Base-by-base conservation (phyloP, 2,113 vertebrate species). In the Microcebus tavaratra region DNA sequence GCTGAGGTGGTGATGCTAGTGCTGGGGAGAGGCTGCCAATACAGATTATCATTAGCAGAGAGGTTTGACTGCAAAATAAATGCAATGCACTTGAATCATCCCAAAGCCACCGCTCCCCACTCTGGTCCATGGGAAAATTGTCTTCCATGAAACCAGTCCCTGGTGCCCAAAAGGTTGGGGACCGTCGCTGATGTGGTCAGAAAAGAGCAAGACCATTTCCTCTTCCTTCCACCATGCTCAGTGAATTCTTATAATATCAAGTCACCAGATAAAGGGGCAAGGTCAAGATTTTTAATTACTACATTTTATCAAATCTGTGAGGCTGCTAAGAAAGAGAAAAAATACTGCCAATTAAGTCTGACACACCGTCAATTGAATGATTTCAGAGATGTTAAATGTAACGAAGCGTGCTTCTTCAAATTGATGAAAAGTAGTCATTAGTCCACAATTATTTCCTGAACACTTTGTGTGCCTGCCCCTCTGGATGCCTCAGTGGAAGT, bases 261-360 rank as follows among this genome's bases (percentile, higher is more conserved):
- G 42, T 68, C 75, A 45, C 42, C 89, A 55, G 87, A 94, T 34
- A 25, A 89, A 93, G 59, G 65, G 34, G 61, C 29, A 93, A 67
- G 72, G 90, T 90, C 83, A 87, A 89, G 78, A 91, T 81, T 84
- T 92, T 97, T 94, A 94, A 96, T 97, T 91, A 84, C 27, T 80
- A 4, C 85, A 83, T 84, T 96, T 97, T 94, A 78, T 95, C 73
- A 70, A 65, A 89, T 96, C 48, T 55, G 15, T 50, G 59, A 95
- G 87, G 55, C 63, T 82, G 1, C 59, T 59, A 53, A 90, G n/a
- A 88, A 81, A 86, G 50, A 72, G n/a, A 65, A 85, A 90, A 89
- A 92, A 75, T 20, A 53, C 72, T 61, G 5, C 48, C 59, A 88
- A 91, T 97, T 88, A 94, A 73, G 67, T 91, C 75, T 75, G 67